phyloP scores from a whole-genome alignment of 2,888 invertebrate genomes.

The Lycocerus yunnanus region DNA sequence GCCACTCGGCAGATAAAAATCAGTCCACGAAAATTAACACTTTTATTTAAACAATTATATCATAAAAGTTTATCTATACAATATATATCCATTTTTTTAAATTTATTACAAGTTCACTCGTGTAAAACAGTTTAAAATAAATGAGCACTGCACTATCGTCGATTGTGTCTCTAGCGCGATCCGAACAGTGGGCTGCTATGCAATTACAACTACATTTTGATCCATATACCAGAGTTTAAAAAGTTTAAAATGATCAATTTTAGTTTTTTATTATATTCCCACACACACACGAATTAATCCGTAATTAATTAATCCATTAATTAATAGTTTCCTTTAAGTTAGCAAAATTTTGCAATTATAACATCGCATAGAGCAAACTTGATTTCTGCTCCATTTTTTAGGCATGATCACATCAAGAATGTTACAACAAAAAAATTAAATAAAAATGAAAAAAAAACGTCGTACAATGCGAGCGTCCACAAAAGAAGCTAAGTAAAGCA shows the following conservation, averaged over 20 bases:
- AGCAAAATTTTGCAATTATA: slow-evolving; percentile 23
- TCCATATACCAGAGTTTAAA: slow-evolving; percentile 51
- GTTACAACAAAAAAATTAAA: slow-evolving; percentile 17
- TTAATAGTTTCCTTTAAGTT: slow-evolving; percentile 24
- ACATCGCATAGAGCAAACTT: slow-evolving; percentile 31
- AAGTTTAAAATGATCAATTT: slow-evolving; percentile 39
- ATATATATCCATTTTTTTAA: slow-evolving; percentile 46
- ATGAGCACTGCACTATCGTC: slow-evolving; percentile 52
- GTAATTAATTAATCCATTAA: slow-evolving; percentile 14
- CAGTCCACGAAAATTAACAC: slow-evolving; percentile 50
- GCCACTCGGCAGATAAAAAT: slow-evolving; percentile 36
- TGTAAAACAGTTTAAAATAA: slow-evolving; percentile 46
- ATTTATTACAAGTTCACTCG: slow-evolving; percentile 50
- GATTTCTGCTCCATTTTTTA: slow-evolving; percentile 27
- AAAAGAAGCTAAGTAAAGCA: slow-evolving; percentile 32
- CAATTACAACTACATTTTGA: slow-evolving; percentile 49
- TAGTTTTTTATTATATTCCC: slow-evolving; percentile 40
- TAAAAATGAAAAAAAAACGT: neutral
- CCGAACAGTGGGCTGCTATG: slow-evolving; percentile 54
- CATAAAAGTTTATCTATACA: slow-evolving; percentile 37
- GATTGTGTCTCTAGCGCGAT: slow-evolving; percentile 49
- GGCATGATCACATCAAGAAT: slow-evolving; percentile 36
- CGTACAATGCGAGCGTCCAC: slow-evolving; percentile 22
- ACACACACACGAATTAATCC: slow-evolving; percentile 50
- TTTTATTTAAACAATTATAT: slow-evolving; percentile 45